These are phyloP conservation scores for Laspeyria flexula DNA, from an alignment of 2,888 invertebrate genomes.

Conservation along the genomic window DNA sequence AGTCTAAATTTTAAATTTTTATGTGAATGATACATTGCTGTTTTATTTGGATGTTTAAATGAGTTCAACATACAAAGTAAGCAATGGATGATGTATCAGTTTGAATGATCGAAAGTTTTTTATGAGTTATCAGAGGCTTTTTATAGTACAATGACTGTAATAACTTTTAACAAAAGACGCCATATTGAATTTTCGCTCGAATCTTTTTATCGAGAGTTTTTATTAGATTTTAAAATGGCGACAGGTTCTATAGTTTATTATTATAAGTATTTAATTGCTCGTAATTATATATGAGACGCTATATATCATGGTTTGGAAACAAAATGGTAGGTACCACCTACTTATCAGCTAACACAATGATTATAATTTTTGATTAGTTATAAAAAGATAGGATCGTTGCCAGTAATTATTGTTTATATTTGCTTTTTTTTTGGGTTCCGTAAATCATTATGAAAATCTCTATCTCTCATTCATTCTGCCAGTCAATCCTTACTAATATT, in stretches of 20 bases:
- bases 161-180: conserved; percentile 1
- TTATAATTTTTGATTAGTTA: background rate
- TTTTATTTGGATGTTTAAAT: background rate
- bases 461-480: too few species aligned
- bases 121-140: background rate
- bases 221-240: background rate
- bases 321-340: conserved; percentile 5
- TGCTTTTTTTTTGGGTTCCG: too few species aligned
- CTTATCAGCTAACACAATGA: conserved; percentile 3
- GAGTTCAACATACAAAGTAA: background rate
- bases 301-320: background rate
- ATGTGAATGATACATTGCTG: background rate
- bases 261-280: conserved; percentile 13
- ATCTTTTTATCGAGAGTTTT: background rate
- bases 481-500: too few species aligned
- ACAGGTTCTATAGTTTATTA: conserved; percentile 5
- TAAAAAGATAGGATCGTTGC: conserved; percentile 2
- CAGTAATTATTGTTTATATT: conserved; percentile 1
- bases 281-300: conserved; percentile 16
- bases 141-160: background rate
- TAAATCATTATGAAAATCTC: too few species aligned
- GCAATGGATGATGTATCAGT: conserved; percentile 1
- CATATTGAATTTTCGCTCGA: background rate
- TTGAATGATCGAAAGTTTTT: background rate
- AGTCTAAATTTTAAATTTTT: conserved; percentile 8